phyloP scores from a whole-genome alignment of 1,140 invertebrate species.

The Ostrea denselamellosa region DNA sequence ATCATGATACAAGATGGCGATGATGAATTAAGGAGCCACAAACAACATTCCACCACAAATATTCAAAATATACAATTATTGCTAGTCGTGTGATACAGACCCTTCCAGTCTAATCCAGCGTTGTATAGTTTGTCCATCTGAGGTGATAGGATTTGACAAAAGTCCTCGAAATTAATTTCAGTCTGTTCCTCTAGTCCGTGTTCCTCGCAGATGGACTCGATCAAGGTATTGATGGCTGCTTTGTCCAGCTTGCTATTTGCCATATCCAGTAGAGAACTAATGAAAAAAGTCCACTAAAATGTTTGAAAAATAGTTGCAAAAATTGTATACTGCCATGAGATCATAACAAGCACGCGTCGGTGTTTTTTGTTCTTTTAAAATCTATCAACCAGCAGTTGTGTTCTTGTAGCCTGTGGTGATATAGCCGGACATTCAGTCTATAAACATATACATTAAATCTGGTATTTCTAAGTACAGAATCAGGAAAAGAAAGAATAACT shows the following conservation, averaged over 20 bases:
- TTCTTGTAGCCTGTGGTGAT: no score
- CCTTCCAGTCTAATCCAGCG: constrained; percentile 73
- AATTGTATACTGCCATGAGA: not conserved
- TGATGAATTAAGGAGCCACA: no score
- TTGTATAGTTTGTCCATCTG: constrained; percentile 85
- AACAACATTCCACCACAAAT: no score
- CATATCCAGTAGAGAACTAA: constrained; percentile 94
- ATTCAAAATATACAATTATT: no score
- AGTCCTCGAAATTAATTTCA: constrained; percentile 95
- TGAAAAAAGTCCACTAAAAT: constrained; percentile 72
- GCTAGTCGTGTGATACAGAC: constrained; percentile 41
- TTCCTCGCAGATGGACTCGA: constrained; percentile 93
- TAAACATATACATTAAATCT: no score
- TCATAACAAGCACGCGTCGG: no score
- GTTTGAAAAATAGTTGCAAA: not conserved
- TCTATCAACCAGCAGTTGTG: no score
- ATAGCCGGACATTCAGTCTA: no score
- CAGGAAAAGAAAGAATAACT: no score
- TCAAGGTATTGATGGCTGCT: constrained; percentile 82
- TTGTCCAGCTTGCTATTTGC: constrained; percentile 82
- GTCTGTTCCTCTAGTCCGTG: constrained; percentile 95
- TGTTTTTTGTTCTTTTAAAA: no score
- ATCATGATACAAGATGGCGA: no score
- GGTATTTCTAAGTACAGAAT: no score
- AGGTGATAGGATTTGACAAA: constrained; percentile 90